phyloP scores from a whole-genome alignment of 2,797 vertebrate species.

The Mormyrus hasselquistii region DNA sequence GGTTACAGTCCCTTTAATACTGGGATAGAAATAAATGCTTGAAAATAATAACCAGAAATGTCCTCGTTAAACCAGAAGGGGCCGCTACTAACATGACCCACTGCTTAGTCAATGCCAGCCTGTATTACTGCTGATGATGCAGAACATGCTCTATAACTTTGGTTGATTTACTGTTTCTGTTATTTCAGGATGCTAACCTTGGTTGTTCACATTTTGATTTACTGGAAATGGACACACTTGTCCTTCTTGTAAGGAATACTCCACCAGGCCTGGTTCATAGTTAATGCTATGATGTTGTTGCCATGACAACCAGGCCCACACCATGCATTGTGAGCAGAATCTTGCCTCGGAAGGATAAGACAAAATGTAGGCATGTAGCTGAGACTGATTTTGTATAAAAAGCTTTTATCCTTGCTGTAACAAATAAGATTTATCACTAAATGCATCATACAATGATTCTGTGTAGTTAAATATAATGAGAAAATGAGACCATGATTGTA shows the following conservation, averaged over 20 bases:
- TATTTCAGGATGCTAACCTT: background rate
- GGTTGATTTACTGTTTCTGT: slow-evolving; percentile 2
- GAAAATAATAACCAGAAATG: background rate
- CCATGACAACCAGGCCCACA: slow-evolving; percentile 40
- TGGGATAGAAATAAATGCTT: background rate
- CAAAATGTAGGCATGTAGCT: slow-evolving; percentile 27
- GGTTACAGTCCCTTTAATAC: background rate
- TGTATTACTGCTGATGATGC: slow-evolving; percentile 20
- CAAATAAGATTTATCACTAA: background rate
- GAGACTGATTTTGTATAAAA: slow-evolving; percentile 19
- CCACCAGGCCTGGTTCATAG: slow-evolving; percentile 33
- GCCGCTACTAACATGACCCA: slow-evolving; percentile 6
- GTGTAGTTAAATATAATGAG: background rate
- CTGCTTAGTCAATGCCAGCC: slow-evolving; percentile 1
- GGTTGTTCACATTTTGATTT: background rate
- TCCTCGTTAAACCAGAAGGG: slow-evolving; percentile 24
- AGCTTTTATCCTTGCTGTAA: slow-evolving; percentile 6
- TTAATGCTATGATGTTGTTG: slow-evolving; percentile 31
- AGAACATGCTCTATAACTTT: slow-evolving; percentile 23
- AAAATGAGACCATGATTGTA: background rate
- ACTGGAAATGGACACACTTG: slow-evolving; percentile 18
- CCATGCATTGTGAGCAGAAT: slow-evolving; percentile 36
- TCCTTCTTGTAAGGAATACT: slow-evolving; percentile 30
- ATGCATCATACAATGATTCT: background rate
- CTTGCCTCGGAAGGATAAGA: slow-evolving; percentile 32